Evolutionary conservation across 2,113 vertebrate genomes (phyloP).

Genomic region (Pseudonaja textilis): DNA sequence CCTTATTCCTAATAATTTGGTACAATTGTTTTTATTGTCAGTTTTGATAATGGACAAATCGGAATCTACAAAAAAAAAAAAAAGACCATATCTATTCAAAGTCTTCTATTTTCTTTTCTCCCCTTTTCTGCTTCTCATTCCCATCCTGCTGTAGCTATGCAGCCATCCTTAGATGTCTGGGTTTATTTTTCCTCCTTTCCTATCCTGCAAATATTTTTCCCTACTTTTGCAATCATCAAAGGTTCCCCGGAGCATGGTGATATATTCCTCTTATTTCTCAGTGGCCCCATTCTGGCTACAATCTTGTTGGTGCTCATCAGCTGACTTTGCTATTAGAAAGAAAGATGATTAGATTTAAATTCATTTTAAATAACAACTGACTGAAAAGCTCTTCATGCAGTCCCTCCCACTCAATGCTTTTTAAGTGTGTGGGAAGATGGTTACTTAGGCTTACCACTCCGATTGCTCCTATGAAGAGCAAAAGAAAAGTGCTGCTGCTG

Average conservation of each 20-base stretch:
- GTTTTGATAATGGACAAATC: background rate
- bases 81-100: background rate
- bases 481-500: too few species aligned
- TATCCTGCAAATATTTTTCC: background rate
- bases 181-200: background rate
- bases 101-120: background rate
- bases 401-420: background rate
- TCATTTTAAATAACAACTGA: background rate
- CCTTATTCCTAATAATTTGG: background rate
- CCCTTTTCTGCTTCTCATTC: background rate
- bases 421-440: background rate
- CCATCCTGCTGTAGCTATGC: background rate
- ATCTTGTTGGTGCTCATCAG: background rate
- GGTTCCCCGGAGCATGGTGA: background rate
- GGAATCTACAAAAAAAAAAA: background rate
- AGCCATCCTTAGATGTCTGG: background rate
- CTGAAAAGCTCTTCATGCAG: background rate
- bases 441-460: background rate
- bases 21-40: background rate
- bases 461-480: background rate
- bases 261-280: background rate
- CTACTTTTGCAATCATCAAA: background rate
- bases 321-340: background rate
- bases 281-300: background rate
- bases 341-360: background rate